phyloP scores from a whole-genome alignment of 1,140 invertebrate genomes.

The Procambarus clarkii region DNA sequence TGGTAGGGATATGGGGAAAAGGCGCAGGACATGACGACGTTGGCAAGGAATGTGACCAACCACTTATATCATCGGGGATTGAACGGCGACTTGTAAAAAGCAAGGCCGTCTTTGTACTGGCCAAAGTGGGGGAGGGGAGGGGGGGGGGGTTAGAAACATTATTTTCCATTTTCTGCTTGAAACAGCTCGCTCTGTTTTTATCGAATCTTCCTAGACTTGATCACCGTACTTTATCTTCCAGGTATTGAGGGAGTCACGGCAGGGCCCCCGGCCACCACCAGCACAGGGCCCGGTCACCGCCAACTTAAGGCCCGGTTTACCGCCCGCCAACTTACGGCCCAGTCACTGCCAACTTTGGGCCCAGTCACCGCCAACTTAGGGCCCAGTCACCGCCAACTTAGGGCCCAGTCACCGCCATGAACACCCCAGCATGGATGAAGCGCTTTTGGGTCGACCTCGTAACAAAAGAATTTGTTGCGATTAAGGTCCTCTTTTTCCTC shows the following conservation, averaged over 20 bases:
- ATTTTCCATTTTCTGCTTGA: neutral
- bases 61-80: no score
- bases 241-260: neutral
- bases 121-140: no score
- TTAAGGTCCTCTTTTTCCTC: slow-evolving; percentile 44
- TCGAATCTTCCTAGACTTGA: neutral
- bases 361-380: no score
- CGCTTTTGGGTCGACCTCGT: slow-evolving; percentile 28
- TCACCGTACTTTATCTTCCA: neutral
- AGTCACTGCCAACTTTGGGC: neutral
- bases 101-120: no score
- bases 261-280: neutral
- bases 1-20: no score
- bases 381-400: no score
- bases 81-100: no score
- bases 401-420: neutral
- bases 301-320: no score
- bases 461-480: slow-evolving; percentile 17
- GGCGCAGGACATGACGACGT: no score
- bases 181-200: neutral
- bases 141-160: neutral
- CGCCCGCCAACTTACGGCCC: no score
- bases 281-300: no score
- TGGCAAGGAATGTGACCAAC: no score
- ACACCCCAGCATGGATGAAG: neutral